Evolutionary conservation across 2,113 vertebrate genomes (phyloP).

Genomic region (Vicugna pacos): DNA sequence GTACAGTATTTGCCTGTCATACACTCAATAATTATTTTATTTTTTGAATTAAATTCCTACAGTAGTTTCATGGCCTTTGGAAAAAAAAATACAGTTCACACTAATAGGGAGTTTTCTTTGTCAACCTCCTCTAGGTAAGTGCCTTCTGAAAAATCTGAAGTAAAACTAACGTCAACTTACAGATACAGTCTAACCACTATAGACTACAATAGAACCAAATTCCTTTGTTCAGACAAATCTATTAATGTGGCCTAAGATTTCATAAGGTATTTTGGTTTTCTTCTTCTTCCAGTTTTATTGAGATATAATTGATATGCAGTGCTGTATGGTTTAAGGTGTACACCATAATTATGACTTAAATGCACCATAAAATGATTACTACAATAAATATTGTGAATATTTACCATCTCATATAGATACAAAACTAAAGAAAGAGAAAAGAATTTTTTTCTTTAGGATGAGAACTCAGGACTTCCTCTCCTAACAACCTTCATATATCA

Average conservation of each 20-base stretch:
- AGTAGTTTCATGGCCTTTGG: background rate
- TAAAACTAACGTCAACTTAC: background rate
- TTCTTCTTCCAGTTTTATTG: background rate
- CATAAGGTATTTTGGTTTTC: background rate
- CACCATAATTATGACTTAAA: background rate
- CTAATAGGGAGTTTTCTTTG: background rate
- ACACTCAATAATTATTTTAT: background rate
- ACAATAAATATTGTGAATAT: background rate
- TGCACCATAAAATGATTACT: background rate
- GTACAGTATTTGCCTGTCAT: background rate
- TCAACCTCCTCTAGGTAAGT: background rate
- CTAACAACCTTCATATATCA: background rate
- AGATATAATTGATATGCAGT: background rate
- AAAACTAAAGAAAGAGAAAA: background rate
- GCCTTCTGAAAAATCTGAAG: background rate
- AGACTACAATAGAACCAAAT: background rate
- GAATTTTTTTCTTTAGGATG: too few species aligned
- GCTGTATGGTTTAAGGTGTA: background rate
- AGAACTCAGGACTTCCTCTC: background rate
- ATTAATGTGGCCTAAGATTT: background rate
- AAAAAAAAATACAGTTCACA: background rate
- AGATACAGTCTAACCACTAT: background rate
- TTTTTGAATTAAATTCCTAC: conserved; percentile 34
- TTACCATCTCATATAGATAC: background rate
- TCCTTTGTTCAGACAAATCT: conserved; percentile 8